These are phyloP conservation scores for Seira sanloemensis DNA, from an alignment of 2,888 invertebrate genomes.

Conservation along the genomic window DNA sequence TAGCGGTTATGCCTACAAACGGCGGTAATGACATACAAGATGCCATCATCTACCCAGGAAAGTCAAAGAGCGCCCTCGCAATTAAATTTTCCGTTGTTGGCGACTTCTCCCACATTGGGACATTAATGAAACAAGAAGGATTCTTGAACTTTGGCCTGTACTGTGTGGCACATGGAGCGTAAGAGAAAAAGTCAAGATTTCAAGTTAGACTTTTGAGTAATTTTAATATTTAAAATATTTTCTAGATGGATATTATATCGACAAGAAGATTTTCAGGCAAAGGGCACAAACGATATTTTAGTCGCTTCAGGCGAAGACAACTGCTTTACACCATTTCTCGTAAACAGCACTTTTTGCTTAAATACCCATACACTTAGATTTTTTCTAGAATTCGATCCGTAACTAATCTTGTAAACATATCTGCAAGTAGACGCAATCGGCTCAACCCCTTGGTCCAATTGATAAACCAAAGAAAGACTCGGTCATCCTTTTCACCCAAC, in stretches of 20 bases:
- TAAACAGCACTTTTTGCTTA: too few relatives aligned
- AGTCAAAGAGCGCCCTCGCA: background rate
- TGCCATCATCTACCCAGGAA: conserved; percentile 30
- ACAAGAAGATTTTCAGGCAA: too few relatives aligned
- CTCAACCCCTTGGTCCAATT: conserved; percentile 36
- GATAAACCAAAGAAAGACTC: conserved; percentile 23
- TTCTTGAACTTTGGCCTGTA: conserved; percentile 29
- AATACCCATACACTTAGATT: background rate
- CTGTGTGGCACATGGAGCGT: conserved; percentile 40
- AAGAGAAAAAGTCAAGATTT: too few relatives aligned
- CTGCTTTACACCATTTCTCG: conserved; percentile 12
- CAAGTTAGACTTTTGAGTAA: too few relatives aligned
- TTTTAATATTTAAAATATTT: too few relatives aligned
- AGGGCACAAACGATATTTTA: conserved; percentile 12
- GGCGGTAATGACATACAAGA: conserved; percentile 25
- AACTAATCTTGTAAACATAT: background rate
- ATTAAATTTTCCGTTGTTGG: conserved; percentile 2
- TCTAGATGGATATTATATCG: too few relatives aligned
- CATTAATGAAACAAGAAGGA: conserved; percentile 21
- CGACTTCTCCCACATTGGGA: conserved; percentile 16
- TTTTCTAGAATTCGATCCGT: background rate
- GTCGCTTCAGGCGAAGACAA: conserved; percentile 29
- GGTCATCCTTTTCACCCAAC: conserved; percentile 25
- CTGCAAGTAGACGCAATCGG: conserved; percentile 20
- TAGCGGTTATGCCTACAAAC: background rate